Evolutionary conservation across 1,140 invertebrate species (phyloP), one percentile per base, ranked within the genome.

Genomic region (Leptoteleia sp.): DNA sequence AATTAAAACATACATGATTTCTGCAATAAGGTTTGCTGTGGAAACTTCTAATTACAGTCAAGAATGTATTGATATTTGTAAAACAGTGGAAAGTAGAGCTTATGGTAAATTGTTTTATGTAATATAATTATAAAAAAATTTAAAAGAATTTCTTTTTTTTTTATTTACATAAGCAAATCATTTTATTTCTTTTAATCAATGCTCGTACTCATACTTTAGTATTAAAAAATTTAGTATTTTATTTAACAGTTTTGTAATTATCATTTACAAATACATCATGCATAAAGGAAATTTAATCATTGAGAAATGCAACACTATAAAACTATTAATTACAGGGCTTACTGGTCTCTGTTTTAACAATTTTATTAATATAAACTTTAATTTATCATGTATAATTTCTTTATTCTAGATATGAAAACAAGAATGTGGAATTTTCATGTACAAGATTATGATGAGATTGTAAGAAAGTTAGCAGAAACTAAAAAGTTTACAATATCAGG

Each of bases 401-500:
- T 29, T 42, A 11, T 11, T 43, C 27, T 7, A 31, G 15, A 50
- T 9, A 31, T 31, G 0, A 42, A 71, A n/a, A 38, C 61, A 59
- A 77, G 67, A 38, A 6, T 16, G 1, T 71, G 75, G 75, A 71
- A 65, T 54, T 77, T 77, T 29, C 27, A 61, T 40, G 5, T 77
- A n/a, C 6, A 43, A 3, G 59, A 71, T 45, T 77, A 77, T 33
- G 65, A 71, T 2, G 52, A 43, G 15, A 17, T 71, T 8, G 1
- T 65, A 4, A 77, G 47, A 16, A 77, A 65, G 47, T 59, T 77
- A 17, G 42, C 52, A 27, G 50, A 70, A 0, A 27, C 65, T 29
- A 59, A 71, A 52, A 71, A 61, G 9, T 17, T 77, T 0, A 15
- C 33, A 0, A 31, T 71, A 1, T 29, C 50, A 9, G 59, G 33